phyloP scores from a whole-genome alignment of 92 coral and sea anemone genomes.

The Muricea muricata region DNA sequence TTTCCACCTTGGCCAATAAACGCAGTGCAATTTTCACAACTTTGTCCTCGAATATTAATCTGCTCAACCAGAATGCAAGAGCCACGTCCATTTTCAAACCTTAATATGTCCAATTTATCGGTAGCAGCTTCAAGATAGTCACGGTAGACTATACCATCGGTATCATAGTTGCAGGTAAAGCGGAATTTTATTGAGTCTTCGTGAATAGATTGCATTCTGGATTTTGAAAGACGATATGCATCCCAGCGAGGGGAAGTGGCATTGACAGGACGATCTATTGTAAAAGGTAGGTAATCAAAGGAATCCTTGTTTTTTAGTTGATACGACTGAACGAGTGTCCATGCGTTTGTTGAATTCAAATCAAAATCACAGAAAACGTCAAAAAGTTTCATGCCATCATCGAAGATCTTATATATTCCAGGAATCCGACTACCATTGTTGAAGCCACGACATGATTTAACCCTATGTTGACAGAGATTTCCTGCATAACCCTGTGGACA shows the following conservation, averaged over 20 bases:
- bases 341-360: background rate
- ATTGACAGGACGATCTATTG: background rate
- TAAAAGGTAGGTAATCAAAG: background rate
- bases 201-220: constrained; percentile 1
- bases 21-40: background rate
- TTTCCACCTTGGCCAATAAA: background rate
- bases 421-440: background rate
- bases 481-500: background rate
- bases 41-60: background rate
- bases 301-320: background rate
- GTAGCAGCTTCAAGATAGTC: background rate
- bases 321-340: constrained; percentile 14
- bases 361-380: background rate
- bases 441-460: constrained; percentile 21
- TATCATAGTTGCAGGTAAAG: background rate
- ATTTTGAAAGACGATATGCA: background rate
- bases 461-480: background rate
- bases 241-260: background rate
- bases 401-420: background rate
- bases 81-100: background rate
- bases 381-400: background rate
- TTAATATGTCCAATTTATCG: background rate
- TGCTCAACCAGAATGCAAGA: background rate
- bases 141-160: background rate
- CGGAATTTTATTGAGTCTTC: constrained; percentile 2